Base-by-base conservation (phyloP, 2,888 invertebrate genomes). In the Tipula unca region DNA sequence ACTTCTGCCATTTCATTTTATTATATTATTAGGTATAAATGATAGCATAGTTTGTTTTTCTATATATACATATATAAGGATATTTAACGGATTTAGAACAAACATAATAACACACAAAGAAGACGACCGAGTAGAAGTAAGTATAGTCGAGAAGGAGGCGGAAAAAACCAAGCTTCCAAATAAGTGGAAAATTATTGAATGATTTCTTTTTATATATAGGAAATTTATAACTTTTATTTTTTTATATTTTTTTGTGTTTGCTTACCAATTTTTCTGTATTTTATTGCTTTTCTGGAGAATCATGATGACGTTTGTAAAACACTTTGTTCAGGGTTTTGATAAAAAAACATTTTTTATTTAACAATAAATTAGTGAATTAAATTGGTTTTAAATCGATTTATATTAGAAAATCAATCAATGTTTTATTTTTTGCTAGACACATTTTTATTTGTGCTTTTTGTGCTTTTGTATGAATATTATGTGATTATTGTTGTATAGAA, bases 161-260 rank as follows among this genome's bases (percentile, higher is more conserved):
- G n/a, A 20, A 25, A 69, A 54, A 69, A 69, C 69, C 13, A 69
- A 69, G 69, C 69, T 69, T 69, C 25, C 69, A 69, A 69, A 20
- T 69, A 69, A 69, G 69, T 69, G 69, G 69, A 69, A 69, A 69
- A 69, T 69, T 69, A 69, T 69, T 69, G 69, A 69, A 69, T 69
- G 69, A 69, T 69, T 69, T 69, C 69, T 10, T 69, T n/a, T n/a
- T n/a, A n/a, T 69, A 69, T 69, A 25, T 69, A 20, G 69, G 10
- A 69, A 69, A 69, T 69, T 25, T 69, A 25, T 69, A 69, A 69
- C 69, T 69, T 69, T 69, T 25, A 10, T 69, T 69, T 25, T 69
- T 17, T 48, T 48, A n/a, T 48, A 13, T 69, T 20, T 20, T 69
- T 20, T 1, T 69, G 25, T 69, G 69, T 69, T 69, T 69, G 69